Base-by-base conservation (phyloP, 2,797 vertebrate genomes). In the Dromococcyx pavoninus region DNA sequence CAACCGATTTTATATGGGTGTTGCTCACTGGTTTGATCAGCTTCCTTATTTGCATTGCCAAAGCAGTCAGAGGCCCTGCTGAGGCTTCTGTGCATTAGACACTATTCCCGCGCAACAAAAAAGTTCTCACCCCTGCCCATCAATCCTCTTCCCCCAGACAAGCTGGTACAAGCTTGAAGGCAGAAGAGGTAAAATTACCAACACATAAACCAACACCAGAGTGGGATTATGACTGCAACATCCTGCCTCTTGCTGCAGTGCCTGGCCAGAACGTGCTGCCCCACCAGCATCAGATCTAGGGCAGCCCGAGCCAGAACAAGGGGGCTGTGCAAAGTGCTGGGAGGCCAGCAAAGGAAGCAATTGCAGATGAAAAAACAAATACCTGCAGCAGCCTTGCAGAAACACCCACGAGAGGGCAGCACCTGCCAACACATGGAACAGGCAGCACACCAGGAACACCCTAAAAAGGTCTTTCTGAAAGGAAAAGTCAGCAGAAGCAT, bases 381-480 rank as follows among this genome's bases (percentile, higher is more conserved):
- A 28, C 9, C 32, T 56, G 23, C 50, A 48, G 61, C 57, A 64
- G 65, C 13, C 13, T 57, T 7, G 13, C 57, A 50, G 44, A 25
- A 69, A 57, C 32, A 50, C 14, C 82, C 94, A 62, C 4, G 6
- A 83, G 94, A 92, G 87, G 94, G 95, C 94, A 91, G 89, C 72
- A 3, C 2, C 33, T 24, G 33, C 53, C 61, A 14, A 30, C 60
- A 25, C 2, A 61, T 1, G 0, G 24, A 54, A 16, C 4, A 30
- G 8, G 19, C 41, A 75, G 46, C 11, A 53, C 61, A 54, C 2
- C 2, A 1, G 43, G 32, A 54, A 56, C 2, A 0, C 0, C 9
- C 5, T 5, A 7, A 7, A 65, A 58, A 37, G n/a, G 6, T 5
- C 27, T 14, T 56, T 33, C 21, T 9, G 6, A 17, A 25, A 56